Evolutionary conservation across 1,140 invertebrate species (phyloP).

Genomic region (Bombyx mori): DNA sequence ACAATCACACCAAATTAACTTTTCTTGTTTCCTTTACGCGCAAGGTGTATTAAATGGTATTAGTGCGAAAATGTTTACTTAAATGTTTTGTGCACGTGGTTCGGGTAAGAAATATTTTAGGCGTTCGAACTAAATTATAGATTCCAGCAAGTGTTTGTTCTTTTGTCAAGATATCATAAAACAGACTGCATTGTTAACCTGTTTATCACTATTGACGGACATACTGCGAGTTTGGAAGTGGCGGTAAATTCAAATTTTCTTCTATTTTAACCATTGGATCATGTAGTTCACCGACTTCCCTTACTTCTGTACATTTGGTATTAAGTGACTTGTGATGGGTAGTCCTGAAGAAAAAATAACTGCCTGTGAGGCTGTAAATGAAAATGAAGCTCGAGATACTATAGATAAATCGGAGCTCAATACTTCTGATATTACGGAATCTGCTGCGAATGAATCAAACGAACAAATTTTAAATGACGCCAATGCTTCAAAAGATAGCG

Average conservation of each 20-base stretch:
- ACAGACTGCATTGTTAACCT: constrained; percentile 50
- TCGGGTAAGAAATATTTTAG: constrained; percentile 10
- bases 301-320: constrained; percentile 18
- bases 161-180: constrained; percentile 21
- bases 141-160: background rate
- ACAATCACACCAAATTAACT: constrained; percentile 38
- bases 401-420: constrained; percentile 49
- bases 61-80: constrained; percentile 8
- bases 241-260: constrained; percentile 65
- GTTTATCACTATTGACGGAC: constrained; percentile 67
- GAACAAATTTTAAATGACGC: constrained; percentile 8
- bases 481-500: constrained; percentile 46
- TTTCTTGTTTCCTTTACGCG: constrained; percentile 28
- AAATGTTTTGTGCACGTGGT: constrained; percentile 10
- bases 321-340: constrained; percentile 38
- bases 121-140: background rate
- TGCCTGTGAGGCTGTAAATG: constrained; percentile 79
- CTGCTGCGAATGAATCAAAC: constrained; percentile 23
- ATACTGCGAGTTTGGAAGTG: constrained; percentile 58
- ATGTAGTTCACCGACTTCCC: constrained; percentile 13
- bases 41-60: constrained; percentile 15
- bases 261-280: constrained; percentile 11
- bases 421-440: constrained; percentile 28
- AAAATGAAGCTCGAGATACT: constrained; percentile 72
- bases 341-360: constrained; percentile 70